These are phyloP conservation scores for Myanophis thanlyinensis DNA, from an alignment of 2,113 vertebrate genomes.

Conservation along the genomic window DNA sequence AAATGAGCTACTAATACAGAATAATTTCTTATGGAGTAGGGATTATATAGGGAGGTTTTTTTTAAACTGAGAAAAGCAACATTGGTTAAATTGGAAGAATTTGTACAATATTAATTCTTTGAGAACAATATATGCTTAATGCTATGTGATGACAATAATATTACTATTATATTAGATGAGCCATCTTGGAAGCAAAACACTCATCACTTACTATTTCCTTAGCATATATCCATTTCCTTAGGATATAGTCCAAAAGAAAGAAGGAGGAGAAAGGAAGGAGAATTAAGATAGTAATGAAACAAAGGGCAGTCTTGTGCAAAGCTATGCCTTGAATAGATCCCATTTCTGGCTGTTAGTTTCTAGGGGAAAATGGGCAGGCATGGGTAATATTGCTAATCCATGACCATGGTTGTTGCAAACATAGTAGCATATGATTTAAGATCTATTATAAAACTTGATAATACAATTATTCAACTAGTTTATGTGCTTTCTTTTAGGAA, in stretches of 20 bases:
- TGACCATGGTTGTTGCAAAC: background rate
- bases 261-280: background rate
- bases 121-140: background rate
- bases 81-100: background rate
- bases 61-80: background rate
- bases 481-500: constrained; percentile 72
- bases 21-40: background rate
- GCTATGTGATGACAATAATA: background rate
- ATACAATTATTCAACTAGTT: background rate
- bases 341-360: background rate
- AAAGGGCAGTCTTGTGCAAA: background rate
- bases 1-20: background rate
- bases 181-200: background rate
- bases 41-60: no score
- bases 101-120: background rate
- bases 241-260: background rate
- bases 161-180: background rate
- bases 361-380: background rate
- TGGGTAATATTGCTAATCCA: background rate
- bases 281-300: background rate
- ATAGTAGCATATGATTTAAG: background rate
- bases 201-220: background rate
- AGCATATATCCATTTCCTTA: background rate
- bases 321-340: background rate
- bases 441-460: background rate